Evolutionary conservation across 1,140 invertebrate species (phyloP), one percentile per base, ranked within the genome.

Genomic region (Drosophila yakuba): DNA sequence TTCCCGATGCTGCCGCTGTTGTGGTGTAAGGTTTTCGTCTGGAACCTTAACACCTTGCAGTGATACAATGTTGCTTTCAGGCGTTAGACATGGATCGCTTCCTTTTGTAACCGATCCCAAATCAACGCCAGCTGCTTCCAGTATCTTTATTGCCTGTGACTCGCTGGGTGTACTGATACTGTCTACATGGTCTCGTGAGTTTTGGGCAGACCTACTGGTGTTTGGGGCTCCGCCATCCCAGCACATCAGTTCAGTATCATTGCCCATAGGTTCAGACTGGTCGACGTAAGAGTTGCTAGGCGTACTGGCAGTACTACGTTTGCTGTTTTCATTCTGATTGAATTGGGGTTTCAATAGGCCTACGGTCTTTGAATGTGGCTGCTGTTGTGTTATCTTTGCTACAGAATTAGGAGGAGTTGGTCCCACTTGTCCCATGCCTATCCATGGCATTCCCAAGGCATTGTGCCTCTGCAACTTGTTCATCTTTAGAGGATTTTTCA

Each of bases 11-110:
- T 98, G 97, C 55, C 97, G 94, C 93, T 99, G 98, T 93, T 99
- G 97, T 25, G 98, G 98, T 57, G 98, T 99, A 73, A 99, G 94
- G 93, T 99, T 98, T 94, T 99, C 98, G 94, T 99, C 97, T 66
- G 98, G 98, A 81, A 98, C 96, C 94, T 98, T 97, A 11, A 97
- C 96, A 85, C 96, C 96, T 94, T 95, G 94, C 43, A 95, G 85
- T 35, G 95, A 95, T 66, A 95, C 94, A 73, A 94, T 92, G 75
- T 93, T 94, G 76, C 56, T 80, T 20, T 80, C 83, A 4, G 54
- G 28, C 39, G 25, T 51, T 14, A 64, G 28, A 35, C 58, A 59
- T n/a, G 72, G 14, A 25, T 86, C 83, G 48, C 48, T 59, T 36
- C 55, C 74, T 44, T 89, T 89, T 8, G 51, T 28, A 23, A 38